Conservation (phyloP, 1,140 invertebrate species). For the Danaus plexippus region DNA sequence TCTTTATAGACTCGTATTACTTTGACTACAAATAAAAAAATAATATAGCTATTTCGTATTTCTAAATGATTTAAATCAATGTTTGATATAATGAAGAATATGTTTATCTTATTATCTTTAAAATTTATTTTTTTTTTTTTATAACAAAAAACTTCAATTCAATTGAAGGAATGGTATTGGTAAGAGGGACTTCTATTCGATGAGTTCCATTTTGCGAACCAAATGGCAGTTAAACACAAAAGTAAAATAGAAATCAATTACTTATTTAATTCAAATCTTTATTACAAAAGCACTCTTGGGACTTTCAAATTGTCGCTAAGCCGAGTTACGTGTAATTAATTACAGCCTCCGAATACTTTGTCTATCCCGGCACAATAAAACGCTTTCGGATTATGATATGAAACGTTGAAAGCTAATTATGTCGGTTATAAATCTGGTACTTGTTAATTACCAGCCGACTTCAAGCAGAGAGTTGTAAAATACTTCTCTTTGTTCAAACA, state of each 20-base stretch:
- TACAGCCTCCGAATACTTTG: constrained; percentile 31
- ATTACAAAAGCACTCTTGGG: constrained; percentile 36
- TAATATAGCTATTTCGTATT: too few species aligned
- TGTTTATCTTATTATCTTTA: too few species aligned
- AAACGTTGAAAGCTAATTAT: constrained; percentile 62
- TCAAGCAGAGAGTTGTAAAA: constrained; percentile 44
- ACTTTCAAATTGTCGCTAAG: constrained; percentile 44
- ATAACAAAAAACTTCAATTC: constrained; percentile 14
- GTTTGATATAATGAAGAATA: too few species aligned
- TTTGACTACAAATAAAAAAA: too few species aligned
- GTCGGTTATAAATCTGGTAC: constrained; percentile 61
- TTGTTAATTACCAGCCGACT: constrained; percentile 59
- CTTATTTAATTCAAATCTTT: constrained; percentile 33
- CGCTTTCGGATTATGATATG: constrained; percentile 65
- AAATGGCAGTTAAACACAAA: constrained; percentile 30
- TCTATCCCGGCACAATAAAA: constrained; percentile 45
- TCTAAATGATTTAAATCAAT: too few species aligned
- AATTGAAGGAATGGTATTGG: constrained; percentile 18
- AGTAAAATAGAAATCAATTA: constrained; percentile 35
- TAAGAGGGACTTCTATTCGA: constrained; percentile 7
- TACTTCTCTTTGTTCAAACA: constrained; percentile 44
- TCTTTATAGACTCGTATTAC: constrained; percentile 7
- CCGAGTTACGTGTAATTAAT: constrained; percentile 57
- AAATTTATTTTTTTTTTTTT: too few species aligned
- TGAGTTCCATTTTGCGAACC: constrained; percentile 20